Evolutionary conservation across 2,113 vertebrate species (phyloP).

Genomic region (Nicator chloris): DNA sequence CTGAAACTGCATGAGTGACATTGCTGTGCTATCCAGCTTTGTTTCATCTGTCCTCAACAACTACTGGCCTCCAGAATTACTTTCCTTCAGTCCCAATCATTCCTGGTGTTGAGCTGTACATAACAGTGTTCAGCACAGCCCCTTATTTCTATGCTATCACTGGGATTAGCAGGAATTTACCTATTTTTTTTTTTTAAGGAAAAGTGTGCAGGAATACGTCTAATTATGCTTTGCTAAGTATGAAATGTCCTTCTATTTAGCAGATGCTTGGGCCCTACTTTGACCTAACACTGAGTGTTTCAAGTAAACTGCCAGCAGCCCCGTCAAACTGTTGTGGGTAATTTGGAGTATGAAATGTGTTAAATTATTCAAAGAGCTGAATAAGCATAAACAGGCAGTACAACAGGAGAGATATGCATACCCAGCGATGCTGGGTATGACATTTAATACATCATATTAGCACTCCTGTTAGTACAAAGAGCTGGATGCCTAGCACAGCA

Average conservation of each 20-base stretch:
- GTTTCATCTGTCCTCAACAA: background rate
- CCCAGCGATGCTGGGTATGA: constrained; percentile 81
- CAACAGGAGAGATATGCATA: constrained; percentile 75
- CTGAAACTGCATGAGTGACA: background rate
- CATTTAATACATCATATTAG: constrained; percentile 91
- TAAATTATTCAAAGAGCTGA: constrained; percentile 93
- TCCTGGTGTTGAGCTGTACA: background rate
- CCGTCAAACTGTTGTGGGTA: constrained; percentile 85
- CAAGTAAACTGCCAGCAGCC: constrained; percentile 81
- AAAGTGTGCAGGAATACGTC: constrained; percentile 47
- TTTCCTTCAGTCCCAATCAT: background rate
- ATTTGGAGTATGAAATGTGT: constrained; percentile 90
- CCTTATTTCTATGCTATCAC: background rate
- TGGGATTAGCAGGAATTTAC: background rate
- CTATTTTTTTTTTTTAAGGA: constrained; percentile 20
- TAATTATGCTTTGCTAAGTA: constrained; percentile 77
- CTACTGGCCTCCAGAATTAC: background rate
- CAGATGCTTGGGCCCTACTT: constrained; percentile 76
- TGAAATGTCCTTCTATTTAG: constrained; percentile 76
- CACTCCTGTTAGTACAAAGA: constrained; percentile 79
- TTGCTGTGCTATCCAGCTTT: background rate
- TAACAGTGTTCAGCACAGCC: background rate
- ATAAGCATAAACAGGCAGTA: constrained; percentile 88
- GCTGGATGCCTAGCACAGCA: constrained; percentile 60
- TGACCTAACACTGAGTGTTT: constrained; percentile 80